Conservation (phyloP, 2,888 invertebrate genomes). For the Proisotoma minuta region DNA sequence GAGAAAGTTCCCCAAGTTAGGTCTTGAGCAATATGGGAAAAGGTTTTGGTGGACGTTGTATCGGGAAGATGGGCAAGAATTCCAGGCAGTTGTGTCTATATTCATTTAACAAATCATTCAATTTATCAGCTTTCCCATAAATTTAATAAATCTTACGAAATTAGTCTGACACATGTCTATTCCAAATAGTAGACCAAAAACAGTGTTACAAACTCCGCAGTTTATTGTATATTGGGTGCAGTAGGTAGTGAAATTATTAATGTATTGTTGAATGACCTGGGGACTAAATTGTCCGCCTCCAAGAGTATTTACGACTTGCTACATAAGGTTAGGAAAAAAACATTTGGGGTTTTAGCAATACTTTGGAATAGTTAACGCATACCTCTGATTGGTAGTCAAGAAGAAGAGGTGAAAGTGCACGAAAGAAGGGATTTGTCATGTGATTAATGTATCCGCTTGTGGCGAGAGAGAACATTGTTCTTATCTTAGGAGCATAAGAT, state of each 20-base stretch:
- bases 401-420: neutral
- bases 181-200: neutral
- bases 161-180: neutral
- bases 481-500: neutral
- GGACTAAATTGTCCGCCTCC: neutral
- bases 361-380: no score
- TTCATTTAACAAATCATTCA: neutral
- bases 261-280: neutral
- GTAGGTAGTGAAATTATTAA: neutral
- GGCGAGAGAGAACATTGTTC: constrained; percentile 10
- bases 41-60: neutral
- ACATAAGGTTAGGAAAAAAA: no score
- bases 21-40: neutral
- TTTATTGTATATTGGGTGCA: neutral
- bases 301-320: neutral
- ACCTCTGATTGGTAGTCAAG: neutral
- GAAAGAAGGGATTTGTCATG: neutral
- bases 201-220: neutral
- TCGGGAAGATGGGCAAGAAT: neutral
- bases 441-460: neutral
- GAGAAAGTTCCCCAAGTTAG: neutral
- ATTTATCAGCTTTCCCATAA: no score
- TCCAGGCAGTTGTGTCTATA: neutral
- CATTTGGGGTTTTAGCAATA: no score
- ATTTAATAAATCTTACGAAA: neutral